These are phyloP conservation scores for Arenaria interpres DNA, from an alignment of 2,113 vertebrate genomes.

Conservation along the genomic window DNA sequence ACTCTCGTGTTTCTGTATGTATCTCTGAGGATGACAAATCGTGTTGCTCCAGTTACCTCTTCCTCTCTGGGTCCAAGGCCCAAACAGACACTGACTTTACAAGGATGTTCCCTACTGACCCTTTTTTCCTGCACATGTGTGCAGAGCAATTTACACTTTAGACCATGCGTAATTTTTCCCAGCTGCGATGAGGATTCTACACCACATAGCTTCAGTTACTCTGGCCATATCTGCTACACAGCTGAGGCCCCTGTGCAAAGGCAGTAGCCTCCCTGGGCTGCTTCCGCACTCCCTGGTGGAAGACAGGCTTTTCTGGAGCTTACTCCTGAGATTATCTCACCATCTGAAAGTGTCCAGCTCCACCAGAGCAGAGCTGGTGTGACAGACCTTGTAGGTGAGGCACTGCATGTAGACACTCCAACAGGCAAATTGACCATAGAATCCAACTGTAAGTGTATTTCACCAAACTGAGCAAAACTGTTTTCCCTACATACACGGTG, in stretches of 20 bases:
- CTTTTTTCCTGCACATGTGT: background rate
- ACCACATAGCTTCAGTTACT: background rate
- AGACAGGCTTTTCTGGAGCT: background rate
- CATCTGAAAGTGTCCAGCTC: background rate
- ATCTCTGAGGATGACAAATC: background rate
- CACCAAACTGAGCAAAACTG: background rate
- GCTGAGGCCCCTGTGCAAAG: background rate
- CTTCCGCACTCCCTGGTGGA: background rate
- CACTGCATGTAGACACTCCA: background rate
- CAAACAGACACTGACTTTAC: background rate
- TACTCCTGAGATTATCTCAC: background rate
- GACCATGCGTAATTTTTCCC: background rate
- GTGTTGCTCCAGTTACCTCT: background rate
- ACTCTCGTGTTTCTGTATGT: background rate
- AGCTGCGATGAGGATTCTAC: background rate
- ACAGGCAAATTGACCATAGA: background rate
- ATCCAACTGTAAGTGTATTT: background rate
- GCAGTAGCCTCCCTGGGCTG: background rate
- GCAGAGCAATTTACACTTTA: background rate
- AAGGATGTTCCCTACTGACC: background rate
- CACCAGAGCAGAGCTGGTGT: background rate
- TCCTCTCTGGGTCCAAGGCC: background rate
- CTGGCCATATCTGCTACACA: background rate
- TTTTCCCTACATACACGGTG: background rate
- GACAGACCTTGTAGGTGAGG: background rate